Base-by-base conservation (phyloP, 2,888 invertebrate species). In the Rotaria socialis region DNA sequence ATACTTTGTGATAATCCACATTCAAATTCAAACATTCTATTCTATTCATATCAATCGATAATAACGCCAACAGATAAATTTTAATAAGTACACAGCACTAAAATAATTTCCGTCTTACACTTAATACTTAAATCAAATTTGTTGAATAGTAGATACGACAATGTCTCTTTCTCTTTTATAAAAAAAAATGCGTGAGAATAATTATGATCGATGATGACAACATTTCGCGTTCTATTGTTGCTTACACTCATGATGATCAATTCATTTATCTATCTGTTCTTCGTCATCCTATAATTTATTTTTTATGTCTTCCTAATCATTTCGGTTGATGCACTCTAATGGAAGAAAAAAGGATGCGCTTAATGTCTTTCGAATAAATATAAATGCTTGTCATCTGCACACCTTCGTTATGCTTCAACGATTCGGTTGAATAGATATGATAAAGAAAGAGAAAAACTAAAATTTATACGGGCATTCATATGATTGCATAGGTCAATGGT, bases 251-350 rank as follows among this genome's bases (percentile, higher is more conserved):
- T 56, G 8, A 56, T 56, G 2, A 56, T 56, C 8, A 14, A 56
- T 24, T 6, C 56, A 56, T 27, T 41, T 27, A 35, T 19, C 11
- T 67, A 67, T 67, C 67, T 67, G 41, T 67, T 67, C 35, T 67
- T 67, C 19, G 35, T 67, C 67, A 41, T 67, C 35, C 67, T 67
- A 67, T 67, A 67, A 67, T 67, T 67, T 67, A 60, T 60, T 60
- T 60, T 27, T 60, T 27, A 60, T 60, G 7, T 27, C 67, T 35
- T 7, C 10, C 16, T 35, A 67, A 27, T 67, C 35, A 5, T 67
- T 67, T 67, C 6, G 67, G 35, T 67, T 2, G 16, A 67, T 67
- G 67, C 67, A 35, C 19, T 35, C 27, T 35, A 67, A 67, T 67
- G 27, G 27, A 67, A 67, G 35, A 14, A 27, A 67, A 67, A 27